Evolutionary conservation across 2,113 vertebrate species (phyloP), one percentile per base, ranked within the genome.

Genomic region (Xiphophorus couchianus): DNA sequence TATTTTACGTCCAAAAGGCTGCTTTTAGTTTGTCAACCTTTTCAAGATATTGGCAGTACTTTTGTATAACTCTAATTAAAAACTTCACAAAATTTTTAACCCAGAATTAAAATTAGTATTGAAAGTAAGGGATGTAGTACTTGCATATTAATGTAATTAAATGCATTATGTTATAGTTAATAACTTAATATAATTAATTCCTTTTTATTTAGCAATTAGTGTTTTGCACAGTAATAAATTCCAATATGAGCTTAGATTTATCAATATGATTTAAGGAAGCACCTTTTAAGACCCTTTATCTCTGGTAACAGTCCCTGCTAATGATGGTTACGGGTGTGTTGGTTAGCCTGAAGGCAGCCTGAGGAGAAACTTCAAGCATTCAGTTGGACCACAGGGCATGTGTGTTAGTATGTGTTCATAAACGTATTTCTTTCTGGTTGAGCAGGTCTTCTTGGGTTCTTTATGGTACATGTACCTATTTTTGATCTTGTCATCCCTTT

Each of bases 401-500:
- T 71, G 70, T 77, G 70, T 76, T 27, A 30, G 67, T 67, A 28
- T 69, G 35, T 61, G 83, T 64, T 76, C 65, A 63, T 62, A 27
- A 37, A 27, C 29, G 54, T 75, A 78, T 90, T 80, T 87, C 73
- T 86, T 77, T 88, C 78, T 74, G 39, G 58, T 33, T 76, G 66
- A 79, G 74, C 76, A 85, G 81, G 81, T 87, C 78, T 81, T 85
- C 62, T 27, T 75, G 27, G 0, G 54, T 70, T 65, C 4, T 44
- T 28, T 48, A 77, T 69, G 66, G 60, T 87, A 64, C 80, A 37
- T 35, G 35, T 66, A 82, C 76, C 76, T 84, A 82, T 82, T 87
- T 88, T 69, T 87, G 74, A 88, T 89, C 81, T 74, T 81, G 81
- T 87, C 85, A 85, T 89, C 78, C 69, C 37, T 73, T 79, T 87